Base-by-base conservation (phyloP, 2,888 invertebrate genomes). In the Adelphocoris suturalis region DNA sequence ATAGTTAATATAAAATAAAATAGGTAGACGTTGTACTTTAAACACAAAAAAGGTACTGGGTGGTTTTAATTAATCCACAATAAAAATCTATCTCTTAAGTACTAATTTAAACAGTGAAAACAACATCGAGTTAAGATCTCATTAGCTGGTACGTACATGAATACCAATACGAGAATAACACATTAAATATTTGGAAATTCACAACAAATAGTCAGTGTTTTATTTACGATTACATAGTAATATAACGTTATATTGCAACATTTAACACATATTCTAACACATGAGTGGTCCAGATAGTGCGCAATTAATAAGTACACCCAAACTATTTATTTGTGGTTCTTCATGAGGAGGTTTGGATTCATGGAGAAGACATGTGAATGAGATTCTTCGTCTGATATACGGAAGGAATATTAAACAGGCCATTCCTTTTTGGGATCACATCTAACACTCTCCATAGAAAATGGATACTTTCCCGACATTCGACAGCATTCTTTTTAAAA, bases 1-100 rank as follows among this genome's bases (percentile, higher is more conserved):
- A 68, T 68, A 19, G 68, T 68, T 68, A 27, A 68, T 68, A 57
- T n/a, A 16, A 57, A 27, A 68, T 68, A 68, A 68, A 68, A 68
- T 68, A 23, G n/a, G 68, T 19, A 68, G 5, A n/a, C 11, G 52
- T 61, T 68, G 68, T 68, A 68, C 68, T 68, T 68, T 23, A 68
- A 61, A 61, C 68, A 27, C 19, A 68, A 68, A 19, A n/a, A 68
- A 68, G 68, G 68, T 68, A 68, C 68, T 68, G 23, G 27, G 23
- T 19, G 5, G 23, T 23, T 68, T 68, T 68, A 19, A 68, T 68
- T 5, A 68, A 68, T 68, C n/a, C 68, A 23, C 27, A 68, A 68
- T 23, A 23, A 68, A 19, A 19, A 68, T 68, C 23, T 68, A 13
- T 16, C 68, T 19, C 19, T 14, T 68, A 68, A 61, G 9, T 68